Percentiles rank a stretch among this genome's conserved stretches.
Conservation (phyloP, 2,888 invertebrate species). For the Thysanoteuthis rhombus region DNA sequence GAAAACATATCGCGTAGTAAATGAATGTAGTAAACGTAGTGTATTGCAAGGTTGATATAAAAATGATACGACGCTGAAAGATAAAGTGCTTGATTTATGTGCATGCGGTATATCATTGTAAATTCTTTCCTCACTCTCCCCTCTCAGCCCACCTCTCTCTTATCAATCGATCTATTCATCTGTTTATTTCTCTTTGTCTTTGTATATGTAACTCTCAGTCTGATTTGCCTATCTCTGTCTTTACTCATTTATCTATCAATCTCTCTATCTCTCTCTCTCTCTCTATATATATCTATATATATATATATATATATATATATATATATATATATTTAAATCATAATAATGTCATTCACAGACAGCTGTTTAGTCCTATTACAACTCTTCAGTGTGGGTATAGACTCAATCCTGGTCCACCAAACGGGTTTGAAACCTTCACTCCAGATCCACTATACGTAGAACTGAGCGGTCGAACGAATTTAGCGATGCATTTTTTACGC, state of each 20-base stretch:
- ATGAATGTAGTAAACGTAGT: not conserved
- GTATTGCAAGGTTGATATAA: not conserved
- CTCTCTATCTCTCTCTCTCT: not conserved
- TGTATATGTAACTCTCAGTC: not conserved
- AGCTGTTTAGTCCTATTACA: no score
- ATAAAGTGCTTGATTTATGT: not conserved
- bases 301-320: not conserved
- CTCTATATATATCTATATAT: not conserved
- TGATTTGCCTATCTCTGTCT: not conserved
- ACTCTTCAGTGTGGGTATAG: no score
- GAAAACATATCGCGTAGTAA: not conserved
- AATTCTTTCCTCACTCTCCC: not conserved
- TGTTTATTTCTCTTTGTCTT: not conserved
- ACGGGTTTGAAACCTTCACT: no score
- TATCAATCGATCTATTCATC: no score
- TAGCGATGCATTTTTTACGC: no score
- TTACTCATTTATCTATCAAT: not conserved
- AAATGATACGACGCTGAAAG: not conserved
- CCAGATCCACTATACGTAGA: no score
- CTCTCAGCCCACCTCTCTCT: rapidly evolving
- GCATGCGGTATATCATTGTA: not conserved
- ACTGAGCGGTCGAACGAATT: no score
- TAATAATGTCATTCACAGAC: no score
- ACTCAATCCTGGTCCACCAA: no score
- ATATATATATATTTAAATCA: not conserved